Conservation (phyloP, 2,113 vertebrate genomes). For the Pluvialis apricaria region DNA sequence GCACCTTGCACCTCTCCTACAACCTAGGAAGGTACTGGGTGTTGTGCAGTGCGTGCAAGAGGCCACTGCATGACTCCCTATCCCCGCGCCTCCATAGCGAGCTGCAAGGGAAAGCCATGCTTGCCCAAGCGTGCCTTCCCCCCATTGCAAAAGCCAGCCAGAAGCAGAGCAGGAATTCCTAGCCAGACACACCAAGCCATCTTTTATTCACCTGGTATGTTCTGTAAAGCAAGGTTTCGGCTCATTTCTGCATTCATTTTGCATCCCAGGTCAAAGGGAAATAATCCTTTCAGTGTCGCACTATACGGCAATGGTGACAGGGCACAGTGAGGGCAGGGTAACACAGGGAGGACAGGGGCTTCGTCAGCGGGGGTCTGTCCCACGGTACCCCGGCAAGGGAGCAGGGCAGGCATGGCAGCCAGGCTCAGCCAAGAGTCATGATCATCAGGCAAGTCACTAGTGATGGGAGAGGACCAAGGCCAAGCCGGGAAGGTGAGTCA, state of each 20-base stretch:
- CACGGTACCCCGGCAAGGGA: rapidly evolving
- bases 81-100: background rate
- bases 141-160: rapidly evolving
- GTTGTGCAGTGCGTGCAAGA: background rate
- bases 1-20: rapidly evolving
- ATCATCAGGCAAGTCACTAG: background rate
- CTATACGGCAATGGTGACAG: background rate
- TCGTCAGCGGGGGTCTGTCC: too few relatives aligned
- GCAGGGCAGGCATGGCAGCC: background rate
- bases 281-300: rapidly evolving
- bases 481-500: rapidly evolving
- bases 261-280: background rate
- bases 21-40: background rate
- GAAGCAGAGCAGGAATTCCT: background rate
- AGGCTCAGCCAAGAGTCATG: background rate
- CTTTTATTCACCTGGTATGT: background rate
- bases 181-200: background rate
- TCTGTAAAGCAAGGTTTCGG: background rate
- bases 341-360: rapidly evolving
- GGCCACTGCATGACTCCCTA: background rate
- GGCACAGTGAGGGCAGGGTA: background rate
- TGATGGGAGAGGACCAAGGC: background rate
- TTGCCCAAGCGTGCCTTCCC: background rate
- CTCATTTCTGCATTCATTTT: background rate
- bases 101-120: background rate